Conservation (phyloP, 2,888 invertebrate species). For the Diarsia mendica region DNA sequence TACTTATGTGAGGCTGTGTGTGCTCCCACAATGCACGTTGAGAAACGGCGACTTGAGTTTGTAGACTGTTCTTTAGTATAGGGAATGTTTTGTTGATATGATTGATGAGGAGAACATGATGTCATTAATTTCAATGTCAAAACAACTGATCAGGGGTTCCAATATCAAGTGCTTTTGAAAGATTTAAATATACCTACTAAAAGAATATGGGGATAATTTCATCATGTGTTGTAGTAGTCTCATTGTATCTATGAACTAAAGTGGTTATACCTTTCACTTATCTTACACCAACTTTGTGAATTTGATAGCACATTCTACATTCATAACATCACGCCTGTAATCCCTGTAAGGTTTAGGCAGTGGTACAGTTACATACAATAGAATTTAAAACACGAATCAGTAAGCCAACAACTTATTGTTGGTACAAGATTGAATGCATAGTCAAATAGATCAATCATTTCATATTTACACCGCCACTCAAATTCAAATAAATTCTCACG, state of each 20-base stretch:
- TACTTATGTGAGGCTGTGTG: slow-evolving; percentile 21
- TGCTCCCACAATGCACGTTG: slow-evolving; percentile 4
- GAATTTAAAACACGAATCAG: neutral
- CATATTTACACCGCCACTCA: neutral
- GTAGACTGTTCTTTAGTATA: neutral
- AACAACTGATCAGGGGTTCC: no score
- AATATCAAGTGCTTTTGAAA: neutral
- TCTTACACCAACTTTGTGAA: neutral
- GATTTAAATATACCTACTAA: neutral
- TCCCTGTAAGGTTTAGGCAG: no score
- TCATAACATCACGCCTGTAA: no score
- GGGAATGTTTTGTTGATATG: neutral
- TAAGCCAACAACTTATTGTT: neutral
- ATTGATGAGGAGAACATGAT: neutral
- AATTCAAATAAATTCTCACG: slow-evolving; percentile 25
- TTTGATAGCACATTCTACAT: neutral
- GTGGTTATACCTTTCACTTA: neutral
- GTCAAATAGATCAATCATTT: neutral
- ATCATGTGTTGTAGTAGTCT: neutral
- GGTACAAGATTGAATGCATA: neutral
- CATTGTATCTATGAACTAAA: neutral
- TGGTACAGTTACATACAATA: neutral
- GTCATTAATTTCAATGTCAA: neutral
- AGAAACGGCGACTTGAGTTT: neutral
- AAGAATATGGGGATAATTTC: neutral